Base-by-base conservation (phyloP, 2,888 invertebrate species). In the Drosophila anomalata region DNA sequence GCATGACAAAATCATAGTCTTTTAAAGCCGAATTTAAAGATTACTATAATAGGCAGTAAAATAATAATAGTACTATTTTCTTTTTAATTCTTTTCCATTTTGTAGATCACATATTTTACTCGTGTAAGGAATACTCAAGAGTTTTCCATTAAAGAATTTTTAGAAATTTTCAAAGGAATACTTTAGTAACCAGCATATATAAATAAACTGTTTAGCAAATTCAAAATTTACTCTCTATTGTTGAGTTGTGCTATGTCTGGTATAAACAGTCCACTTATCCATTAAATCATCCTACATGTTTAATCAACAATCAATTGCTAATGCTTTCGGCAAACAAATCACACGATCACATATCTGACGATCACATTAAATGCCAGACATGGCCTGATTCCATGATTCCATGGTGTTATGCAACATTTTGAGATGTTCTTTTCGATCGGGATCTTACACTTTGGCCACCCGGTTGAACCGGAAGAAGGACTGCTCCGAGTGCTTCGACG, bases 371-470 rank as follows among this genome's bases (percentile, higher is more conserved):
- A 31, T 42, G 36, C 36, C 50, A 44, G 70, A 41, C 12, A 56
- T 52, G 41, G 63, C 53, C 52, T 62, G 62, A 84, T 81, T 48
- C 44, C 7, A 20, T 62, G 62, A 84, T 81, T 48, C 44, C 7
- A 20, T 31, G 22, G 6, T 17, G 14, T 79, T 79, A 83, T 58
- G 65, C 69, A 81, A 78, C 24, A 39, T 14, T 29, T 48, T 46
- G 3, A 11, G 14, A 12, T 6, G 41, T 33, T 14, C 26, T 31
- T 39, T 33, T 14, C n/a, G 20, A 17, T 44, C 6, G 8, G 24
- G 12, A 12, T 33, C 91, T 91, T 89, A 91, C 91, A 92, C 79
- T 88, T 92, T 91, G 55, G 92, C 90, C 47, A 92, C 78, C 31
- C 91, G 90, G 75, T 89, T 90, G 68, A 83, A 91, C 50, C 80